Evolutionary conservation across 2,113 vertebrate species (phyloP), one percentile per base, ranked within the genome.

Genomic region (Rafetus swinhoei): DNA sequence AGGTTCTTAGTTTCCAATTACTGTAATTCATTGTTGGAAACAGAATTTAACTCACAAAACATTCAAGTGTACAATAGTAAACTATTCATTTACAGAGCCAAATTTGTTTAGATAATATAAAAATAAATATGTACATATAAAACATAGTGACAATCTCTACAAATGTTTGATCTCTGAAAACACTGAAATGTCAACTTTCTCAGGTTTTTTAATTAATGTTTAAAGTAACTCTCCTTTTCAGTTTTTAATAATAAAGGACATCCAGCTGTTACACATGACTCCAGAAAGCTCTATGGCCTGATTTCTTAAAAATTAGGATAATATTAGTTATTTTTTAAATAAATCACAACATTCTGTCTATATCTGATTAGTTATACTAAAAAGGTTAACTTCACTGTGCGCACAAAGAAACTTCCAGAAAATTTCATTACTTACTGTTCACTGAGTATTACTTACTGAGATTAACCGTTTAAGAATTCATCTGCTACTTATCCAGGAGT

Each of bases 381-480:
- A 97, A 94, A 92, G 32, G 32, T 95, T 88, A 90, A 50, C 24
- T 83, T 4, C 53, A 92, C 81, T 91, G 74, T 90, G 82, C 32
- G 9, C 88, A 95, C 72, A 95, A 93, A 39, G 89, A 97, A 98
- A 97, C 93, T 97, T 97, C 90, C 91, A n/a, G 0, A 97, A 98
- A 97, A 97, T 94, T 84, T 96, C 32, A 87, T 97, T 98, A 98
- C 97, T 98, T 97, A 97, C 97, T 97, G 95, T 97, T 97, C 90
- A 97, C 74, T 93, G 93, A 94, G 82, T 95, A 94, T 95, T 97
- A 96, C 96, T 97, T 97, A 97, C 95, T 97, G 96, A 96, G 95
- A 96, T 95, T 90, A 97, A 97, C 92, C 97, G 82, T 97, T 97
- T 97, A 97, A 96, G 94, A 97, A 95, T 97, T 97, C 97, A 88